Evolutionary conservation across 2,888 invertebrate genomes (phyloP).

Genomic region (Hirtodrosophila confusa): DNA sequence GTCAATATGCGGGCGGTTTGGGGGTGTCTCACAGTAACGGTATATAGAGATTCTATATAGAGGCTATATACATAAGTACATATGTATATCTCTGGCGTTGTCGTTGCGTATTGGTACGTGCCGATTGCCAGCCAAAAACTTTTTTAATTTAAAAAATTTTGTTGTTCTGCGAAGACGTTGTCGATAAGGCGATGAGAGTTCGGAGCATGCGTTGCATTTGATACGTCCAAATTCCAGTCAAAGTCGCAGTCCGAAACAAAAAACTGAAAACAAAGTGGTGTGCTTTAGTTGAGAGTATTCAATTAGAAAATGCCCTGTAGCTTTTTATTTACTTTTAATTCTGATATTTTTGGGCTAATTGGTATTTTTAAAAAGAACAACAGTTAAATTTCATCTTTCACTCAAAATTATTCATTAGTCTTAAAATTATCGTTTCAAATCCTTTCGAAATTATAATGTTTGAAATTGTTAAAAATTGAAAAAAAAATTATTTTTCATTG

Average conservation of each 20-base stretch:
- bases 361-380: too few relatives aligned
- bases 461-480: too few relatives aligned
- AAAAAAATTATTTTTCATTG: too few relatives aligned
- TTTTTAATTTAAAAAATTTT: slow-evolving; percentile 74
- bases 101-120: slow-evolving; percentile 75
- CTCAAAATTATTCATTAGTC: too few relatives aligned
- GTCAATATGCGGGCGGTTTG: slow-evolving; percentile 40
- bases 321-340: not conserved
- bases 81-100: slow-evolving; percentile 51
- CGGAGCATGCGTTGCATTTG: slow-evolving; percentile 70
- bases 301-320: not conserved
- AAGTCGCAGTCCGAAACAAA: slow-evolving; percentile 12
- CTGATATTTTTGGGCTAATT: too few relatives aligned
- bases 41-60: slow-evolving; percentile 14
- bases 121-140: slow-evolving; percentile 74
- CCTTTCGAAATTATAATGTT: too few relatives aligned
- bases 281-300: not conserved
- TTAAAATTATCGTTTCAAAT: too few relatives aligned
- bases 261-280: not conserved
- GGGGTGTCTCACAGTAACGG: slow-evolving; percentile 12
- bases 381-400: too few relatives aligned
- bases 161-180: slow-evolving; percentile 49
- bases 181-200: slow-evolving; percentile 43
- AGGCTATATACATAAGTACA: slow-evolving; percentile 27
- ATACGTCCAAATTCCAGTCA: slow-evolving; percentile 50